phyloP scores from a whole-genome alignment of 2,797 vertebrate genomes.

The Tenualosa thibaudeaui region DNA sequence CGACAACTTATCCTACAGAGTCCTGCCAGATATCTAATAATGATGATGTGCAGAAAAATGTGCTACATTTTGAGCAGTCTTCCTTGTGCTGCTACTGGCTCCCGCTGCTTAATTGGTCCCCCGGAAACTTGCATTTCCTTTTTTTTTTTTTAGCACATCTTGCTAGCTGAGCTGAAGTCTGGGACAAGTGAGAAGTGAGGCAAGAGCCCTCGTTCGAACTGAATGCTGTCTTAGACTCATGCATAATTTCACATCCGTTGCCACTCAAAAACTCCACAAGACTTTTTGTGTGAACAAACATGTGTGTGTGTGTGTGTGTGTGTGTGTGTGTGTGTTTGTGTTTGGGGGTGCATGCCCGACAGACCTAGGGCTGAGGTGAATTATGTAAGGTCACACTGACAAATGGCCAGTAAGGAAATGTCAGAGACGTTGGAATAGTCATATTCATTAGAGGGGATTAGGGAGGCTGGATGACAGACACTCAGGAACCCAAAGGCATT shows the following conservation, averaged over 20 bases:
- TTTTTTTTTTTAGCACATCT: background rate
- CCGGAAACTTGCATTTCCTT: background rate
- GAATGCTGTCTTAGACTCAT: background rate
- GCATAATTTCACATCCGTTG: background rate
- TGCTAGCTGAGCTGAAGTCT: background rate
- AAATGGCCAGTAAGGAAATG: background rate
- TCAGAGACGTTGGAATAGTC: background rate
- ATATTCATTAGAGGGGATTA: constrained; percentile 10
- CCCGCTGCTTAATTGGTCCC: constrained; percentile 1
- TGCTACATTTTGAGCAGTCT: background rate
- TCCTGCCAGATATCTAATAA: background rate
- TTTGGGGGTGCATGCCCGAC: background rate
- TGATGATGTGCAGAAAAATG: background rate
- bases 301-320: background rate
- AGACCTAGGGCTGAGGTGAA: constrained; percentile 4
- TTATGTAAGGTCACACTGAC: constrained; percentile 1
- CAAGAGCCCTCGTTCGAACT: background rate
- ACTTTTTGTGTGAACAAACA: background rate
- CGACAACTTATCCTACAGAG: background rate
- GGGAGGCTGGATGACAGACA: background rate
- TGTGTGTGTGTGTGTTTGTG: background rate
- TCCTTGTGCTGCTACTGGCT: background rate
- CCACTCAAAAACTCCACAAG: background rate
- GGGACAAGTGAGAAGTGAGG: background rate
- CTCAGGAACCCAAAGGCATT: background rate